Percentiles rank a stretch among this genome's conserved stretches.
Conservation (phyloP, 1,140 invertebrate genomes). For the Asbolus verrucosus region DNA sequence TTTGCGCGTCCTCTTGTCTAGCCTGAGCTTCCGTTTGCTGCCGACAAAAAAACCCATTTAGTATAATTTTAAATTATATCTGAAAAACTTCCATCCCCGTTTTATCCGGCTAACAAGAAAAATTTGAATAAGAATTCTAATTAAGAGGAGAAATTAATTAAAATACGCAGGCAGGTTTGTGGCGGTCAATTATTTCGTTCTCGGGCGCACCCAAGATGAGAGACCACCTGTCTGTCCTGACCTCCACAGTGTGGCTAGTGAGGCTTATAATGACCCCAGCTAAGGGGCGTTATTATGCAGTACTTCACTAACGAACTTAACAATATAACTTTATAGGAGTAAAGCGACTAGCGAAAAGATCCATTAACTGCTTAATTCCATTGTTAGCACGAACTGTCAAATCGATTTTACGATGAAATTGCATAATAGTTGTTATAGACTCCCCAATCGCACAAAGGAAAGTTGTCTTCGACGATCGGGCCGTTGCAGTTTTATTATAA, state of each 20-base stretch:
- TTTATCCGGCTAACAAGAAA: background rate
- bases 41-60: slow-evolving; percentile 26
- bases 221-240: slow-evolving; percentile 61
- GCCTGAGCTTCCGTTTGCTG: slow-evolving; percentile 55
- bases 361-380: slow-evolving; percentile 4
- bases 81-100: background rate
- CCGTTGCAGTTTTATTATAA: no score
- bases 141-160: slow-evolving; percentile 35
- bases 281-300: slow-evolving; percentile 16
- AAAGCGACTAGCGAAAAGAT: slow-evolving; percentile 3
- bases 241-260: slow-evolving; percentile 51
- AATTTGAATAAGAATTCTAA: slow-evolving; percentile 31
- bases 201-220: slow-evolving; percentile 45
- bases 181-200: slow-evolving; percentile 27
- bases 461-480: background rate
- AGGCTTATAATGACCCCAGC: slow-evolving; percentile 54
- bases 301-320: slow-evolving; percentile 31
- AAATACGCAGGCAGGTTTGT: slow-evolving; percentile 28
- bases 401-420: slow-evolving; percentile 7
- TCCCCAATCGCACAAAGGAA: background rate
- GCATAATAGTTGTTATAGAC: slow-evolving; percentile 14
- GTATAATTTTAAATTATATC: slow-evolving; percentile 1
- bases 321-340: slow-evolving; percentile 27
- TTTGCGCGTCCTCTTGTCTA: slow-evolving; percentile 58
- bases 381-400: slow-evolving; percentile 7